Evolutionary conservation across 2,797 vertebrate genomes (phyloP).

Genomic region (Siniperca undulata): DNA sequence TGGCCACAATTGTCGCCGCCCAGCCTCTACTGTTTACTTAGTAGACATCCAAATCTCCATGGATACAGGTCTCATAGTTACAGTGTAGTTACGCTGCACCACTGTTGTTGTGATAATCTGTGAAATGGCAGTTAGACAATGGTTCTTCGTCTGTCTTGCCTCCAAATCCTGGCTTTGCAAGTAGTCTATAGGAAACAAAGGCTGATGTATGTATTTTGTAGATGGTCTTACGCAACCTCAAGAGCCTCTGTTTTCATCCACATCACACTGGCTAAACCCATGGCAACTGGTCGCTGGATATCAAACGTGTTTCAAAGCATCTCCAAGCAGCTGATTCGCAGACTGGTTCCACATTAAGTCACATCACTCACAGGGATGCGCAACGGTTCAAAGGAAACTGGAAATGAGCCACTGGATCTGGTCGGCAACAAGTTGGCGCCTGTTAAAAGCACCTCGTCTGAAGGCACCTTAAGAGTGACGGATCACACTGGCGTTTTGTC

Average conservation of each 20-base stretch:
- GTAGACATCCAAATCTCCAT: neutral
- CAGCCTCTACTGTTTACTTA: neutral
- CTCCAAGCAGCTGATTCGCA: neutral
- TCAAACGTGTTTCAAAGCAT: constrained; percentile 20
- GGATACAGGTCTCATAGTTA: neutral
- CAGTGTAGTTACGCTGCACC: neutral
- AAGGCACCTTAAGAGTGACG: constrained; percentile 61
- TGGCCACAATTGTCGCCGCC: neutral
- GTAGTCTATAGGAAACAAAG: neutral
- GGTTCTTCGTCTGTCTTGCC: neutral
- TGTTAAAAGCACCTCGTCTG: constrained; percentile 57
- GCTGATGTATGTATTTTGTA: constrained; percentile 1
- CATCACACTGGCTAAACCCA: neutral
- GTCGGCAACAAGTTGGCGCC: constrained; percentile 46
- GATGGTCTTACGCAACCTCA: neutral
- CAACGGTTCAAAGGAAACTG: constrained; percentile 49
- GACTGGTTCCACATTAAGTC: constrained; percentile 41
- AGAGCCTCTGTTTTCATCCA: neutral
- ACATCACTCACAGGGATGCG: constrained; percentile 50
- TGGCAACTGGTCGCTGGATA: constrained; percentile 9
- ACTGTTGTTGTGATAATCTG: neutral
- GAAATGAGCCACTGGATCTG: constrained; percentile 60
- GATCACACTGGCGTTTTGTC: constrained; percentile 30
- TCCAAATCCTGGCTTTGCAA: neutral
- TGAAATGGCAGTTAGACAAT: neutral